A percentile compares a stretch with the other conserved stretches of the same genome.
Conservation (phyloP, 1,140 invertebrate genomes). For the Brachionus paranguensis region DNA sequence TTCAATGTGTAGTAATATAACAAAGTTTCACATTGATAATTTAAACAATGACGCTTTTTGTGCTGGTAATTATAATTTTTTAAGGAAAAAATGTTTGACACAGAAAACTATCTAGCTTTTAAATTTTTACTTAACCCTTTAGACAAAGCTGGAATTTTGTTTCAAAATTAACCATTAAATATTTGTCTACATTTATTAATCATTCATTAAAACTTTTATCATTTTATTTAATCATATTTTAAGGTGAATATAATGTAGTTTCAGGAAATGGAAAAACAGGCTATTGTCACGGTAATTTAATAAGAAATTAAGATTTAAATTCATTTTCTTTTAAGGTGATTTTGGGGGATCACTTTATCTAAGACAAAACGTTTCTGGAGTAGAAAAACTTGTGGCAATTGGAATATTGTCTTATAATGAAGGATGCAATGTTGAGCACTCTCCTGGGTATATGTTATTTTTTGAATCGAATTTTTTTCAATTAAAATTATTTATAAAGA, state of each 20-base stretch:
- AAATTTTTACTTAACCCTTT: too few species aligned
- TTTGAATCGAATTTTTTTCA: too few species aligned
- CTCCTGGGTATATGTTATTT: neutral
- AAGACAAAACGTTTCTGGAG: neutral
- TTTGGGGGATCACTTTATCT: neutral
- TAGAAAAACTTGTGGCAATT: neutral
- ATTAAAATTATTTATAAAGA: neutral
- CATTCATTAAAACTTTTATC: too few species aligned
- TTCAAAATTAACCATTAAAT: too few species aligned
- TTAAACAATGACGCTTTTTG: slow-evolving; percentile 16
- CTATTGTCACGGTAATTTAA: neutral
- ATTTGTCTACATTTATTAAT: too few species aligned
- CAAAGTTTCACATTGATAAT: neutral
- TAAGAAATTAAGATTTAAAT: neutral
- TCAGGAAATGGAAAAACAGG: neutral
- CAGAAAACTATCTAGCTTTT: too few species aligned
- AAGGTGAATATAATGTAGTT: neutral
- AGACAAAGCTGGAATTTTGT: too few species aligned
- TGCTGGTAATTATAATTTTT: neutral
- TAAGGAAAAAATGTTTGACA: neutral
- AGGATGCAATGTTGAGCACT: neutral
- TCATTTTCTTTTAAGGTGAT: neutral
- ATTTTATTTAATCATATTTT: neutral
- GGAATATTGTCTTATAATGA: slow-evolving; percentile 28
- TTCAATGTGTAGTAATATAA: neutral